Evolutionary conservation across 2,113 vertebrate species (phyloP), one percentile per base, ranked within the genome.

Genomic region (Rhynchopsitta pachyrhyncha): DNA sequence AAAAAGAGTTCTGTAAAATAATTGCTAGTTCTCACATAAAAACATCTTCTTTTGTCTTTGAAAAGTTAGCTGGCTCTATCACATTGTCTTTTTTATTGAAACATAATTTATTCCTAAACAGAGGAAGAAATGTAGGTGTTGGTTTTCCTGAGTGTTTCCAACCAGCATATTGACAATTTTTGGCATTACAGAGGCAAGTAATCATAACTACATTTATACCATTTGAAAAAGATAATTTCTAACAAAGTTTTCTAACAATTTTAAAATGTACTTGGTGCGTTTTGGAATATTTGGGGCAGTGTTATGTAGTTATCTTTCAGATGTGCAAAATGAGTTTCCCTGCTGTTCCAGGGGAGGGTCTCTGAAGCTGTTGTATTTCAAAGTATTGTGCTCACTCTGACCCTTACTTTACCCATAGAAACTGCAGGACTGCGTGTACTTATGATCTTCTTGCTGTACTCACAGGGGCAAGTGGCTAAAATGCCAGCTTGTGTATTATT

Each of bases 181-280:
- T 42, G 17, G 17, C 52, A 67, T 78, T 82, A 17, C 23, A 75
- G 31, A 67, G 7, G 8, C 62, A 60, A 53, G 14, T 55, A 73
- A 50, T 41, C 27, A 82, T 6, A 82, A 19, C 27, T 2, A 14
- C 22, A 8, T 47, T 63, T 28, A 39, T 31, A 31, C 6, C 4
- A 63, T 35, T 83, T 86, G 10, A 70, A n/a, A 82, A 86, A 69
- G 9, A 68, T 3, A 31, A 44, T 39, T 77, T 88, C 23, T 37
- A 10, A 57, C 6, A 49, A 57, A 22, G 6, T n/a, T 50, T 82
- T 82, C 46, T n/a, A 52, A 19, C 4, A 63, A 17, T 41, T 78
- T 67, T 47, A 52, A 86, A 63, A 29, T 37, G 33, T 3, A 31
- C 0, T 0, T 52, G 9, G 19, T 31, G 3, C 6, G 6, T 59